Conservation (phyloP, 2,888 invertebrate species). For the Platycnemis pennipes region DNA sequence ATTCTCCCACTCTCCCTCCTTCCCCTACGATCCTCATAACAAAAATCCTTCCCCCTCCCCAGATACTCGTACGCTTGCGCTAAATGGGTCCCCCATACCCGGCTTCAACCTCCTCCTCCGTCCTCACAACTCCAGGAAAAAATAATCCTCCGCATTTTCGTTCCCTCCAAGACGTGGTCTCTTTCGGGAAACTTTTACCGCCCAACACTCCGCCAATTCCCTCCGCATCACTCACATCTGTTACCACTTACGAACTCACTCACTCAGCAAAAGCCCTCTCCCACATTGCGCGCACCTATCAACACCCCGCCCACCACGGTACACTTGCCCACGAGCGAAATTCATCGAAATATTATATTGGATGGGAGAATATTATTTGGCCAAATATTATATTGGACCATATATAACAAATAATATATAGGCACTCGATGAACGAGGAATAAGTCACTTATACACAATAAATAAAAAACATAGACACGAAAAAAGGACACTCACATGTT, state of each 20-base stretch:
- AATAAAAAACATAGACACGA: no score
- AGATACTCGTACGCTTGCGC: constrained; percentile 41
- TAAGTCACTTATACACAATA: no score
- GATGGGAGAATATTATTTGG: no score
- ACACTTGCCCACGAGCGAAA: not conserved
- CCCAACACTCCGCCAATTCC: constrained; percentile 35
- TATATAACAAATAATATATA: no score
- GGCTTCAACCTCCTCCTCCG: no score
- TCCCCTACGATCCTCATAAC: constrained; percentile 3
- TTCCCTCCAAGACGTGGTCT: constrained; percentile 32
- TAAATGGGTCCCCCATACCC: not conserved
- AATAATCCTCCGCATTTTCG: constrained; percentile 4
- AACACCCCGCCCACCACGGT: not conserved
- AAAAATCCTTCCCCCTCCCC: constrained; percentile 19
- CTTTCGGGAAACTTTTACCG: constrained; percentile 54
- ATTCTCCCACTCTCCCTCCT: not conserved
- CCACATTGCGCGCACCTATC: not conserved
- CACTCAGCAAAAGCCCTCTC: not conserved
- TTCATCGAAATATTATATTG: not conserved
- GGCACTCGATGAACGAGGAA: no score
- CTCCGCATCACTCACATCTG: constrained; percentile 62
- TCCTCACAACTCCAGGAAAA: not conserved
- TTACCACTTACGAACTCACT: constrained; percentile 32
- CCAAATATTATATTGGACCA: no score
- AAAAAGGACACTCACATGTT: no score